Evolutionary conservation across 2,888 invertebrate species (phyloP), one percentile per base, ranked within the genome.

Genomic region (Phaonia tiefii): DNA sequence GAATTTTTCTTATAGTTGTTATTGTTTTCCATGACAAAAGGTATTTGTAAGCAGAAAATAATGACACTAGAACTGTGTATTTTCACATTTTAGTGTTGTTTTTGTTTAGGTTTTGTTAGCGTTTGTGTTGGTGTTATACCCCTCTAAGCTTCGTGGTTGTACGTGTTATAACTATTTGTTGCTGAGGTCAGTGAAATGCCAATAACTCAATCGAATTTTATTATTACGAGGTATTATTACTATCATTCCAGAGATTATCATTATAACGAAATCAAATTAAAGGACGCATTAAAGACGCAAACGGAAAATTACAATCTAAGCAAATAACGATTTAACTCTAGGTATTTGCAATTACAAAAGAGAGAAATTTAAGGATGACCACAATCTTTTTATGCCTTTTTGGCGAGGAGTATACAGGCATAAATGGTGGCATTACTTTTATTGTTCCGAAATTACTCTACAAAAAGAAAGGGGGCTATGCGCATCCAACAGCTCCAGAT

Each of bases 181-280:
- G 69, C 39, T 69, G 69, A 75, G 63, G 70, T 75, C 75, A 70
- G 70, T 75, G 54, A 70, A 75, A 63, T 63, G 70, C 70, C 63
- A 75, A 70, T 75, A 75, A 63, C 54, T 75, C 60, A 75, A 69
- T 69, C 22, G 49, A 26, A 67, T 58, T 42, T 51, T 60, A 42
- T 56, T 63, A 69, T 44, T 49, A 8, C 31, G 31, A 31, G 31
- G 4, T 31, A 31, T 8, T 5, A 42, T 58, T 46, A 31, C 31
- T 5, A 42, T 58, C 49, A 22, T 26, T 26, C 51, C 13, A 72
- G 58, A 31, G 63, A 69, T 69, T 69, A 69, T 69, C 75, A 75
- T 69, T 75, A 67, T 60, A 60, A 69, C 58, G 49, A 58, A 69
- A 75, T 69, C 49, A 75, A 75, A 75, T 75, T 75, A 20, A 15